Conservation (phyloP, 2,888 invertebrate genomes). For the Stenotaenia linearis region DNA sequence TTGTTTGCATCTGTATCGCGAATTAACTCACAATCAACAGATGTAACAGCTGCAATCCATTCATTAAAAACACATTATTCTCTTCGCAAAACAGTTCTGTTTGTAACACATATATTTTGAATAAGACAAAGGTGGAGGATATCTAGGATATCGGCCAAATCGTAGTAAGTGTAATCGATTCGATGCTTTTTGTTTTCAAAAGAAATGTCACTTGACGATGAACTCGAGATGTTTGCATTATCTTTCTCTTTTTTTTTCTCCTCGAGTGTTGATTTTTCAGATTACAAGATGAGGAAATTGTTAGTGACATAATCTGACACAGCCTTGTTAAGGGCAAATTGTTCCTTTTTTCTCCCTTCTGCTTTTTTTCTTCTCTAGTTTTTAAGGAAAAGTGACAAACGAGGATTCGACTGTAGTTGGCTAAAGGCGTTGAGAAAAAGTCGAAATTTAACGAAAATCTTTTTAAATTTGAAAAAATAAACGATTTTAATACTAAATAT, state of each 20-base stretch:
- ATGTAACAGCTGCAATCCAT: not conserved
- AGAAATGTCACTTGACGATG: not conserved
- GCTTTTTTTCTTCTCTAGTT: not conserved
- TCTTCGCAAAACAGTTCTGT: not conserved
- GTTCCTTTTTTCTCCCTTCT: not conserved
- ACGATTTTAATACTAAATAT: too few relatives aligned
- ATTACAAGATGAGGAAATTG: conserved; percentile 20
- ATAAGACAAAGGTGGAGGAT: not conserved
- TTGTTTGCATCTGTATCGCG: not conserved
- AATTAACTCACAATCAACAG: not conserved
- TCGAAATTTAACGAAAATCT: too few relatives aligned
- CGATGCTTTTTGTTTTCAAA: too few relatives aligned
- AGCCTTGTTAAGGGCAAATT: conserved; percentile 15
- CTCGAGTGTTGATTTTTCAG: not conserved
- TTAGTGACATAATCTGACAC: conserved; percentile 19
- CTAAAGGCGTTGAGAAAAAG: too few relatives aligned
- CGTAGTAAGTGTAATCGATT: too few relatives aligned
- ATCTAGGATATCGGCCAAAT: too few relatives aligned
- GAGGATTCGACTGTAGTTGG: not conserved
- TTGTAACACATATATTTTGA: not conserved
- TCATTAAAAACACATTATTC: not conserved
- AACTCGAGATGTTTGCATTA: not conserved
- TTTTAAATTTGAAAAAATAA: too few relatives aligned
- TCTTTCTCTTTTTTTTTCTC: not conserved
- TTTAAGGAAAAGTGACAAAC: not conserved